These are phyloP conservation scores for Suncus etruscus DNA, from an alignment of 2,113 vertebrate genomes.

Conservation along the genomic window DNA sequence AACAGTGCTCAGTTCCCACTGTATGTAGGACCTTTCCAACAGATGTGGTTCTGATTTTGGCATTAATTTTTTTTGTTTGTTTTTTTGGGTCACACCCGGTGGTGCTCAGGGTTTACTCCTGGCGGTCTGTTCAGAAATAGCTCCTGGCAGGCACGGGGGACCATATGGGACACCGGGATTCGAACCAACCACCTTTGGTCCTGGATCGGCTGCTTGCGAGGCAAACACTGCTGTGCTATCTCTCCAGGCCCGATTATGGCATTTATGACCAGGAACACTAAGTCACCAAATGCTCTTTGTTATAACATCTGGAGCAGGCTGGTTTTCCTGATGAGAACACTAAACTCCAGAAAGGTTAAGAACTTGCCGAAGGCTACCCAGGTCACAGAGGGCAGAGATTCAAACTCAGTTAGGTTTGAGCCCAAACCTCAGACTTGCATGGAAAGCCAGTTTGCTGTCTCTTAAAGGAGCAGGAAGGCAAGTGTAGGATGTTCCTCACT, in stretches of 20 bases:
- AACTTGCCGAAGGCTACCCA: not conserved
- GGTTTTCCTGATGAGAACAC: conserved; percentile 20
- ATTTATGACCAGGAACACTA: not conserved
- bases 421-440: not conserved
- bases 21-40: not conserved
- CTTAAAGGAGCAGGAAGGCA: not conserved
- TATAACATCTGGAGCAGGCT: not conserved
- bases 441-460: not conserved
- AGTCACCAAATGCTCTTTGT: not conserved
- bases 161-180: too few species aligned
- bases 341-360: not conserved
- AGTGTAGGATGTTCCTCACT: not conserved
- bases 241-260: too few species aligned
- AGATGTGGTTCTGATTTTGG: not conserved
- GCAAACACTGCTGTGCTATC: too few species aligned
- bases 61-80: too few species aligned
- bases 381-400: not conserved
- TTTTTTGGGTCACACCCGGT: too few species aligned
- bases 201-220: too few species aligned
- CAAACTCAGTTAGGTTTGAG: not conserved
- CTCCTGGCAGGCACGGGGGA: too few species aligned
- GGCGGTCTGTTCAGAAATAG: too few species aligned
- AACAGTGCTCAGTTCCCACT: not conserved
- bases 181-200: too few species aligned
- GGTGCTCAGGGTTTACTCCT: too few species aligned